These are phyloP conservation scores for Lytechinus pictus DNA, from an alignment of 35 echinoderm and acorn worm species.

Conservation along the genomic window DNA sequence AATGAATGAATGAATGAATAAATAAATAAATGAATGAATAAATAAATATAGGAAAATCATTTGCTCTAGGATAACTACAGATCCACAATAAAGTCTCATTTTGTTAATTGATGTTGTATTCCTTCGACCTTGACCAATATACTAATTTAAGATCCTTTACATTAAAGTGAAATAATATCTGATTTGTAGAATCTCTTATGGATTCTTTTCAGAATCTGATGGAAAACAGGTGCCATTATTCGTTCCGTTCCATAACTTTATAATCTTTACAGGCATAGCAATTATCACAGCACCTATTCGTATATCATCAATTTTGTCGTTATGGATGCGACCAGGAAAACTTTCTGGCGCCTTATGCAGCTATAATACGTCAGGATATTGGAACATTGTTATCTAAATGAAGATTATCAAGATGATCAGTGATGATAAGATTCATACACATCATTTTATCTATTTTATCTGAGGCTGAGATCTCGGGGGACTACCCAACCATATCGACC, in stretches of 20 bases:
- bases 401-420: background rate
- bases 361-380: background rate
- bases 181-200: background rate
- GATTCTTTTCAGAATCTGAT: background rate
- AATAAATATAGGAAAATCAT: background rate
- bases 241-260: background rate
- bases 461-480: background rate
- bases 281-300: background rate
- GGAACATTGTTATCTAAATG: background rate
- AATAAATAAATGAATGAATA: background rate
- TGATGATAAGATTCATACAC: background rate
- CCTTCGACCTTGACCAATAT: background rate
- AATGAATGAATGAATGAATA: background rate
- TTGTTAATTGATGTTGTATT: background rate
- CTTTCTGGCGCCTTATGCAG: background rate
- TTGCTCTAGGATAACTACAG: background rate
- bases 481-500: background rate
- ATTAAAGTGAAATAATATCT: background rate
- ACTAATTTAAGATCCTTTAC: background rate
- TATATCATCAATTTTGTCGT: background rate
- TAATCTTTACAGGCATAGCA: background rate
- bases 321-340: background rate
- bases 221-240: background rate
- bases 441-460: background rate
- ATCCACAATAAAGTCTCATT: background rate